Base-by-base conservation (phyloP, 2,888 invertebrate genomes). In the Imbricaverruca yamaguchii region DNA sequence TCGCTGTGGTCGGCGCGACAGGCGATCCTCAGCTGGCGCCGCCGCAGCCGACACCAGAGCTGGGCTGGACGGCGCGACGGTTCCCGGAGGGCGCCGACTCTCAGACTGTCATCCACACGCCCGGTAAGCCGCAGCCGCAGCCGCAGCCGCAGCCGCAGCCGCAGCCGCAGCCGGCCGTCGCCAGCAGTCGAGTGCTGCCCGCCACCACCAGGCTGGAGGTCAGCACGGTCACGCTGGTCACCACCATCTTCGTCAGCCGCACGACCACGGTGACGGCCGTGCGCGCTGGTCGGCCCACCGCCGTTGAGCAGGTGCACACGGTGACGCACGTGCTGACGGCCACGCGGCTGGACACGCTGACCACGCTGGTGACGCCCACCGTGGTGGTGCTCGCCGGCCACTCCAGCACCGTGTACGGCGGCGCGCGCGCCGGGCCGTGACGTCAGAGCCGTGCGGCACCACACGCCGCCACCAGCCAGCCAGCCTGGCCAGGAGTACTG, bases 301-400 rank as follows among this genome's bases (percentile, higher is more conserved):
- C 11, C 23, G 25, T 25, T 13, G 8, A 13, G 57, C 56, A 23
- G 15, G 74, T 55, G 74, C 74, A 74, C 74, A 55, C 74, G 39
- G 74, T 74, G 18, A 74, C 74, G 21, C 79, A 79, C 57, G 57
- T 59, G 57, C 4, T 79, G 57, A 79, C 79, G 9, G 79, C 79
- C 79, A 79, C 79, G 23, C 57, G 79, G 2, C 79, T 57, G 57
- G 13, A 23, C 23, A 79, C 79, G 23, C 7, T 13, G 13, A 59
- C 79, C 12, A 8, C 23, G 21, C 57, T 79, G 79, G 57, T 79
- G 23, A 79, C 79, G 23, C 79, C 79, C 55, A 79, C 79, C 23
- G 23, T 79, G 79, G 79, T 79, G 15, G n/a, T 25, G 12, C 1
- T 23, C 13, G 57, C 23, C 57, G 79, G 25, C 23, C 21, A 11